These are phyloP conservation scores for Callionymus lyra DNA, from an alignment of 2,113 vertebrate genomes.

Conservation along the genomic window DNA sequence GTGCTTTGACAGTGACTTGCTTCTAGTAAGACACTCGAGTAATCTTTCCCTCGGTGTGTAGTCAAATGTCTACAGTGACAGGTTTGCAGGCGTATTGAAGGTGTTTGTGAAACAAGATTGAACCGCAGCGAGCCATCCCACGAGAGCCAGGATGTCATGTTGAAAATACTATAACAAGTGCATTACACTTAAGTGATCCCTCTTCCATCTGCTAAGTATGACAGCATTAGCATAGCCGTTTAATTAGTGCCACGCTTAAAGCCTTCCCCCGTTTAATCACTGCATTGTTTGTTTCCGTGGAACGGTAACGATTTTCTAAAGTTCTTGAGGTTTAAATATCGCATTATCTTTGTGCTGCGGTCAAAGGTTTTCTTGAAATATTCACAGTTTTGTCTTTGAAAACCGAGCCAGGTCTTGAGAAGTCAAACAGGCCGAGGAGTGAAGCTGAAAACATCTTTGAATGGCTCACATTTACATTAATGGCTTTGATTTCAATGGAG, in stretches of 20 bases:
- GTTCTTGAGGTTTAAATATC: too few species aligned
- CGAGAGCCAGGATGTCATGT: constrained; percentile 85
- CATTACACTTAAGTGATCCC: constrained; percentile 99
- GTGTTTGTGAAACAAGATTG: constrained; percentile 26
- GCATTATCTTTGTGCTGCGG: too few species aligned
- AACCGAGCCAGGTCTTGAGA: too few species aligned
- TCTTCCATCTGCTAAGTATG: constrained; percentile 99
- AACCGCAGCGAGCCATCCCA: constrained; percentile 74
- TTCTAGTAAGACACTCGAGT: constrained; percentile 22
- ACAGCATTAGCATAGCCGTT: constrained; percentile 99
- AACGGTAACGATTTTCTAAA: constrained; percentile 17
- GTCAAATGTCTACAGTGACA: constrained; percentile 1
- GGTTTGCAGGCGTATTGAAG: constrained; percentile 12
- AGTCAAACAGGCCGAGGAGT: too few species aligned
- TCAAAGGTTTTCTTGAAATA: too few species aligned
- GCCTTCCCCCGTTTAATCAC: constrained; percentile 90
- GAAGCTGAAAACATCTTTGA: constrained; percentile 48
- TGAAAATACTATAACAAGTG: constrained; percentile 95
- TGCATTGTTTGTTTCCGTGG: constrained; percentile 89
- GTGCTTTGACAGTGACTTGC: not conserved
- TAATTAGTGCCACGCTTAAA: constrained; percentile 97
- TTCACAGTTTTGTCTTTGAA: too few species aligned
- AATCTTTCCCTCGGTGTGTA: constrained; percentile 21
- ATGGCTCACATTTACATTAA: constrained; percentile 96
- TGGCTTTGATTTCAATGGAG: constrained; percentile 95